Base-by-base conservation (phyloP, 1,140 invertebrate species). In the Lerema accius region DNA sequence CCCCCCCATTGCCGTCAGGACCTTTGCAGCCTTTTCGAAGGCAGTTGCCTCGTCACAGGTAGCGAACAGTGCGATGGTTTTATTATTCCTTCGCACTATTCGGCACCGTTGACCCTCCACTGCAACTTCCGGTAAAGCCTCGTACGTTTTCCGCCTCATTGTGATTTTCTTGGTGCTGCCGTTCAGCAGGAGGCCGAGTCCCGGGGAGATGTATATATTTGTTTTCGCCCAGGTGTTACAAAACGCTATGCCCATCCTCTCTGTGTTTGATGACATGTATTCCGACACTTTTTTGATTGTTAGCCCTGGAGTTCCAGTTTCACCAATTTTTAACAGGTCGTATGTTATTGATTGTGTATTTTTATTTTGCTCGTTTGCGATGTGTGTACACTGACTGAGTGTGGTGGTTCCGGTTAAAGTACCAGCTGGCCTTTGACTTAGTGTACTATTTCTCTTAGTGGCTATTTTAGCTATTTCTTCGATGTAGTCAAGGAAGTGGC, bases 91-190 rank as follows among this genome's bases (percentile, higher is more conserved):
- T 46, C 43, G 16, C n/a, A 46, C 43, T 19, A 46, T 19, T 23
- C 23, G 16, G 4, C 46, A 32, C 3, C 14, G 5, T 6, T 51
- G 48, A 26, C 35, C 35, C 15, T 13, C 48, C 13, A 32, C 48
- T 15, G 19, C 15, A 7, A 37, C 23, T 3, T 0, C 13, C 11
- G 5, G 14, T 51, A 51, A 37, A 9, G 28, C 48, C 1, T 51
- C 28, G 13, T 35, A 51, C 4, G 4, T 14, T 35, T 16, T 51
- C 7, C 48, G 48, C n/a, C 28, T 32, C 48, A 51, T 51, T 14
- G 26, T 51, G 3, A 35, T 14, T 35, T 35, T 51, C 14, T 37
- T 9, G 32, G 48, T 51, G 17, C 48, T 51, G 32, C 48, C 48
- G 28, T 51, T 51, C 28, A 35, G 4, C 6, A 51, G 28, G 48